Conservation (phyloP, 2,888 invertebrate genomes). For the Idaea dimidiata region DNA sequence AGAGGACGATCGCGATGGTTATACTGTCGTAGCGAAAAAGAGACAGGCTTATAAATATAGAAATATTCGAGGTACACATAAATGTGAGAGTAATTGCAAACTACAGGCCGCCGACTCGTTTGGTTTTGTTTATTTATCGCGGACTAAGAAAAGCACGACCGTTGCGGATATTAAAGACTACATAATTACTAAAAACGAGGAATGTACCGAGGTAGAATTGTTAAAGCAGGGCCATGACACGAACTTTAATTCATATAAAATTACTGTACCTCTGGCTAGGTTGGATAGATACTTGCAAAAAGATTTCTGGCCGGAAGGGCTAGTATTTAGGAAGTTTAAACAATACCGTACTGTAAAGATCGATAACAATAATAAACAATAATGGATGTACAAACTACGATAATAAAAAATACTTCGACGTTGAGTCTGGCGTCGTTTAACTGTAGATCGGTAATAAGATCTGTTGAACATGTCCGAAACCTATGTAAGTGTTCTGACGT, state of each 20-base stretch:
- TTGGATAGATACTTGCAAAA: constrained; percentile 11
- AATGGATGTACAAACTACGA: neutral
- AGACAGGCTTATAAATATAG: constrained; percentile 15
- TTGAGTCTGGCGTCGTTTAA: constrained; percentile 7
- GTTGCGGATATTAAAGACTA: constrained; percentile 14
- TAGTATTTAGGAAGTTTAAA: constrained; percentile 11
- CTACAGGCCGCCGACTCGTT: constrained; percentile 15
- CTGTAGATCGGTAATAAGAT: constrained; percentile 11
- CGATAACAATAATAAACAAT: neutral
- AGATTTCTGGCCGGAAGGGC: constrained; percentile 16
- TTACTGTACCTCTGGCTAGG: constrained; percentile 8
- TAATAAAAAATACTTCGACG: neutral
- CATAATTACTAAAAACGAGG: constrained; percentile 13
- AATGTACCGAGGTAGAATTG: constrained; percentile 14
- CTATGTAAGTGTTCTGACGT: constrained; percentile 15
- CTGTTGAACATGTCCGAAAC: constrained; percentile 6
- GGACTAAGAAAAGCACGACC: constrained; percentile 11
- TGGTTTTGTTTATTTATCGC: constrained; percentile 5
- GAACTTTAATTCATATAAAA: constrained; percentile 20
- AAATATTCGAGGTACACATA: constrained; percentile 8
- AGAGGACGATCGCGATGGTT: constrained; percentile 9
- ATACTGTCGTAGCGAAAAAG: constrained; percentile 7
- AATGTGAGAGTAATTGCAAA: constrained; percentile 3
- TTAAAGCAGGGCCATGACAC: constrained; percentile 12
- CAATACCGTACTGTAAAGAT: constrained; percentile 9